Conservation (phyloP, 1,140 invertebrate genomes). For the Lithobius niger region DNA sequence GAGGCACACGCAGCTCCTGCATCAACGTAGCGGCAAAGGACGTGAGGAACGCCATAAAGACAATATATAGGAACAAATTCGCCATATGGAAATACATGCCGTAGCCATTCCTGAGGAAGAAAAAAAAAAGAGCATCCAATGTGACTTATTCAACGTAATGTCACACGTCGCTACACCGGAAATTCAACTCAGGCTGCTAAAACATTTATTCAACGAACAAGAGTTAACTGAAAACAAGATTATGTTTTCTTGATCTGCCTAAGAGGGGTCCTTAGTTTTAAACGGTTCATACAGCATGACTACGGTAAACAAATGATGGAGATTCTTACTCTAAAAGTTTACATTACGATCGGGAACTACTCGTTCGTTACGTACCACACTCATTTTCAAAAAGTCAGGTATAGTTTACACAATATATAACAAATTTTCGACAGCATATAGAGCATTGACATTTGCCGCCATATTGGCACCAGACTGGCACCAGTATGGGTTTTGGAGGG, state of each 20-base stretch:
- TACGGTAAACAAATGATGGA: too few species aligned
- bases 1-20: not conserved
- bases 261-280: not conserved
- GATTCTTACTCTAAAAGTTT: too few species aligned
- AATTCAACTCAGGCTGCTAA: not conserved
- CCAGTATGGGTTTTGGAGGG: too few species aligned
- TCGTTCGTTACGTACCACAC: too few species aligned
- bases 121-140: not conserved
- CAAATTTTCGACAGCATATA: too few species aligned
- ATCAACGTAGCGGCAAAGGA: conserved; percentile 40
- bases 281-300: not conserved
- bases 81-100: conserved; percentile 69
- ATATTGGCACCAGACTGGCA: too few species aligned
- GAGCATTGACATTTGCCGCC: too few species aligned
- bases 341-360: too few species aligned
- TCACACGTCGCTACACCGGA: not conserved
- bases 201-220: not conserved
- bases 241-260: not conserved
- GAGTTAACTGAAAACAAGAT: not conserved
- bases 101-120: conserved; percentile 35
- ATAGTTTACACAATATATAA: too few species aligned
- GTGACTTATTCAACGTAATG: not conserved
- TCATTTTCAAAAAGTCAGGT: too few species aligned
- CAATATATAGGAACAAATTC: conserved; percentile 56
- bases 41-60: conserved; percentile 58